These are phyloP conservation scores for Mesoligia furuncula DNA, from an alignment of 2,888 invertebrate genomes.

Conservation along the genomic window DNA sequence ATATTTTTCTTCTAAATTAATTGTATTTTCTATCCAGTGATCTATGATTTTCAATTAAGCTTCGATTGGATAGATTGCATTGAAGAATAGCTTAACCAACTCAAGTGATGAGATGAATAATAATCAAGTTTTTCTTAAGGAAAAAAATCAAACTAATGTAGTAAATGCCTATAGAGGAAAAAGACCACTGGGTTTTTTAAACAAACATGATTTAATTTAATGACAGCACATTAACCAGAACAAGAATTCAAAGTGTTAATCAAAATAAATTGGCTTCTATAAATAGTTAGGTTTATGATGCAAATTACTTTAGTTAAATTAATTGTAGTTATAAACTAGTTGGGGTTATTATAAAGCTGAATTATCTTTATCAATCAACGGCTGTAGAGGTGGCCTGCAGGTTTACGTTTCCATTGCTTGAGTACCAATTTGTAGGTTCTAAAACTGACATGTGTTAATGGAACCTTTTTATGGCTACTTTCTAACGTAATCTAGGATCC, in stretches of 20 bases:
- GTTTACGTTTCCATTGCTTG: conserved; percentile 15
- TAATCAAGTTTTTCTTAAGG: conserved; percentile 8
- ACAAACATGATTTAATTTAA: conserved; percentile 37
- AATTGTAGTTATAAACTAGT: conserved; percentile 19
- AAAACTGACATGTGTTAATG: neutral
- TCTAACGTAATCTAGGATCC: neutral
- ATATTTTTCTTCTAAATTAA: neutral
- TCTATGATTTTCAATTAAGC: neutral
- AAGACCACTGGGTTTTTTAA: conserved; percentile 15
- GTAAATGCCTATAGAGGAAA: conserved; percentile 13
- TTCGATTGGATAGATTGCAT: neutral
- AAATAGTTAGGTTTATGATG: conserved; percentile 33
- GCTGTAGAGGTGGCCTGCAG: neutral
- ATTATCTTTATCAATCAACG: conserved; percentile 8
- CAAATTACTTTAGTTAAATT: conserved; percentile 31
- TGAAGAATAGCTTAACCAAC: conserved; percentile 4
- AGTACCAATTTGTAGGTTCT: neutral
- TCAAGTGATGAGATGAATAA: conserved; percentile 26
- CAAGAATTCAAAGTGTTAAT: conserved; percentile 30
- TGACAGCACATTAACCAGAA: conserved; percentile 8
- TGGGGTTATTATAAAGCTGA: neutral
- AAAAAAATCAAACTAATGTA: conserved; percentile 1
- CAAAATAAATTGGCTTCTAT: conserved; percentile 39
- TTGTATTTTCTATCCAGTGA: neutral
- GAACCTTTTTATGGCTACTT: neutral